These are phyloP conservation scores for Sitophilus oryzae DNA, from an alignment of 1,140 invertebrate genomes.

Conservation along the genomic window DNA sequence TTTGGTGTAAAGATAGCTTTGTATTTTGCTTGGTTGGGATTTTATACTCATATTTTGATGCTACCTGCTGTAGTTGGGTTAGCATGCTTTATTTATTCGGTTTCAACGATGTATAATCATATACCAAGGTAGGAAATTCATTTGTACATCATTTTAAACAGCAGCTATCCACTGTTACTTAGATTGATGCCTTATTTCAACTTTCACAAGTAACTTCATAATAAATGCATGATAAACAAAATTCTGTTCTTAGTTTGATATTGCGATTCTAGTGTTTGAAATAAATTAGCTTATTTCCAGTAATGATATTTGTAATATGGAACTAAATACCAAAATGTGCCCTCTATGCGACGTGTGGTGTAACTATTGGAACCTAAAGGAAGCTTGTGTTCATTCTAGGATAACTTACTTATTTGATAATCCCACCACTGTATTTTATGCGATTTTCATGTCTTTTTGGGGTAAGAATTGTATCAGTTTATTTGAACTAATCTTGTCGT, in stretches of 20 bases:
- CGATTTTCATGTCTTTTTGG: conserved; percentile 96
- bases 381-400: conserved; percentile 80
- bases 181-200: too few relatives aligned
- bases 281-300: conserved; percentile 56
- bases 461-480: conserved; percentile 50
- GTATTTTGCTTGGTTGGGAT: conserved; percentile 97
- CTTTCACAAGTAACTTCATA: background rate
- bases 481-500: background rate
- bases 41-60: conserved; percentile 91
- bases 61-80: conserved; percentile 78
- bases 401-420: conserved; percentile 95
- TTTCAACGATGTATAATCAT: conserved; percentile 64
- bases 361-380: conserved; percentile 80
- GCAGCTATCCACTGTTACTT: background rate
- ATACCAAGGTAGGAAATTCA: conserved; percentile 57
- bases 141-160: background rate
- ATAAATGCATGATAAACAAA: background rate
- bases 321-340: conserved; percentile 65
- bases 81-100: conserved; percentile 75
- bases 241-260: background rate
- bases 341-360: conserved; percentile 80
- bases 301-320: conserved; percentile 73
- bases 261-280: too few relatives aligned
- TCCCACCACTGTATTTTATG: conserved; percentile 86
- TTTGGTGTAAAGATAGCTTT: conserved; percentile 90